Base-by-base conservation (phyloP, 2,888 invertebrate genomes). In the Crematogaster levior region DNA sequence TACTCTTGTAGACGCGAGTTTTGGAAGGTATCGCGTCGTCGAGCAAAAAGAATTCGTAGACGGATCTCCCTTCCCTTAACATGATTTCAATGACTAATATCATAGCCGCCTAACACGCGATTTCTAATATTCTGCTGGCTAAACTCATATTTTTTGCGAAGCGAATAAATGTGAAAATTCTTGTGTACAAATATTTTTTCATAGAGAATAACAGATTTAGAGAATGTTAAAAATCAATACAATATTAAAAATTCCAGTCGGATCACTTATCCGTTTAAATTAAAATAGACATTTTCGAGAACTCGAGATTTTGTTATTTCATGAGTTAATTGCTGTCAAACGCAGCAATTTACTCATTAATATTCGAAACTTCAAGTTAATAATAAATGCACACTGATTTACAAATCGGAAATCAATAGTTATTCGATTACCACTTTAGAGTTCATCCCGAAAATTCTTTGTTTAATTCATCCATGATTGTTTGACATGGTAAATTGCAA, bases 31-130 rank as follows among this genome's bases (percentile, higher is more conserved):
- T 79, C 65, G 65, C 82, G 68, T 56, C 56, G 77, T 18, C 77
- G 24, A 43, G 56, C 34, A 56, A 72, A 79, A 79, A 72, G 73
- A 79, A 79, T 56, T 30, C 12, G n/a, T 37, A 53, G 75, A 65
- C 73, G 53, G 12, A 72, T 79, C 53, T 53, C 9, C 30, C 60
- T 66, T 9, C 53, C 66, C 30, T 24, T 68, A 53, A 53, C 82
- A 34, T 46, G 72, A 84, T 86, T 87, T 82, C 77, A 60, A 37
- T 61, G 48, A 80, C 80, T 53, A 60, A 80, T 56, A 15, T n/a
- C 46, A 0, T 1, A n/a, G 10, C n/a, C 10, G 73, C 18, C 30
- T 30, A 12, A 51, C n/a, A 12, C 30, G 48, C 5, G 18, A 56
- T 72, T 40, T 56, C 40, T 40, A 61, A 61, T 48, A 61, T 48